Conservation (phyloP, 2,113 vertebrate species). For the Erythrocebus patas region DNA sequence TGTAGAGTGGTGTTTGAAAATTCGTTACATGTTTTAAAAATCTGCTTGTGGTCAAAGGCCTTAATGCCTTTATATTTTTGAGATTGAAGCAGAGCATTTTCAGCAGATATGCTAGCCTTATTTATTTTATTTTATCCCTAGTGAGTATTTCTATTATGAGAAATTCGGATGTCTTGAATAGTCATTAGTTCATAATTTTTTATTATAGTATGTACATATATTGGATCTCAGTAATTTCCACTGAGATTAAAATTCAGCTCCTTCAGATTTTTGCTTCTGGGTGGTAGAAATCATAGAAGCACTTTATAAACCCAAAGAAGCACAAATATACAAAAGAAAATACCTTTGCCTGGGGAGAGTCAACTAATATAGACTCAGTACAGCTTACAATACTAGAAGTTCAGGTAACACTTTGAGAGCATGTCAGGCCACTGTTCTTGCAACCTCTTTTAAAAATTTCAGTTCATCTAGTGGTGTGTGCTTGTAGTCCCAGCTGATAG, state of each 20-base stretch:
- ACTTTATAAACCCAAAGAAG: background rate
- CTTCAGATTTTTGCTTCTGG: constrained; percentile 17
- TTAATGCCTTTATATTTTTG: constrained; percentile 21
- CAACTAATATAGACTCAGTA: background rate
- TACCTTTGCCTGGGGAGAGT: background rate
- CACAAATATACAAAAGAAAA: background rate
- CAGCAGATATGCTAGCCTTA: background rate
- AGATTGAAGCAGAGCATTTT: constrained; percentile 25
- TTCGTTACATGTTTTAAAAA: background rate
- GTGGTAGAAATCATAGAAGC: background rate
- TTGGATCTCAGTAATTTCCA: constrained; percentile 3
- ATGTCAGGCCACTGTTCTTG: background rate
- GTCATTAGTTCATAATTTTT: background rate
- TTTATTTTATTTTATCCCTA: constrained; percentile 38
- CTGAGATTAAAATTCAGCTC: background rate
- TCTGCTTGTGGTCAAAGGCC: background rate
- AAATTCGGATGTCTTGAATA: constrained; percentile 41
- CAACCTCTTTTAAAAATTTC: background rate
- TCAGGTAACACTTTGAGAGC: background rate
- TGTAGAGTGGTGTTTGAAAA: background rate
- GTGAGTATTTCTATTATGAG: constrained; percentile 37
- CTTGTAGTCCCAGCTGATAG: too few species aligned
- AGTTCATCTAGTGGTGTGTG: background rate
- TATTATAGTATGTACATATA: background rate
- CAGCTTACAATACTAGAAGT: background rate